A percentile compares a stretch with the other conserved stretches of the same genome.
Conservation (phyloP, 2,888 invertebrate species). For the Cheilosia urbana region DNA sequence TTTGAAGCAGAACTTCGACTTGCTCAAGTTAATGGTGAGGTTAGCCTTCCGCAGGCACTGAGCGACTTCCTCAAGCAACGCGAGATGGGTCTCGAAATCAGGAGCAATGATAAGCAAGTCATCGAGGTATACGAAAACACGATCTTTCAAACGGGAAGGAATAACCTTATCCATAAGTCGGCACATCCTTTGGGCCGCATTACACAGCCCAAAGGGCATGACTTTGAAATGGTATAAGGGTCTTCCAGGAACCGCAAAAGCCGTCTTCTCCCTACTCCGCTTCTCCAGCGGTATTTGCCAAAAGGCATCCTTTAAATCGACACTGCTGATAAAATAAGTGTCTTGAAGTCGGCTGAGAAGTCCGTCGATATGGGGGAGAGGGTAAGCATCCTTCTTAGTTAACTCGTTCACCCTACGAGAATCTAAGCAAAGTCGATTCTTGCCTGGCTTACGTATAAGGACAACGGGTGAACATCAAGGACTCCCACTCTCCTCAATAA, state of each 20-base stretch:
- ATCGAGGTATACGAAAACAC: conserved; percentile 36
- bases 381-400: conserved; percentile 65
- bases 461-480: not conserved
- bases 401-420: too few relatives aligned
- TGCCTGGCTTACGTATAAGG: conserved; percentile 76
- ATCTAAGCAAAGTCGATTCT: conserved; percentile 77
- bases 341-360: conserved; percentile 73
- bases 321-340: conserved; percentile 70
- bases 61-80: conserved; percentile 47
- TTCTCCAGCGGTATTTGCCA: not conserved
- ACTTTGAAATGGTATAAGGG: conserved; percentile 62
- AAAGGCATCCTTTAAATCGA: conserved; percentile 67
- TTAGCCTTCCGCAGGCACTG: conserved; percentile 42
- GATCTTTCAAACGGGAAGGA: conserved; percentile 32
- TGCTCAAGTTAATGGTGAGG: conserved; percentile 52
- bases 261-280: conserved; percentile 34
- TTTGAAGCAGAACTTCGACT: conserved; percentile 55
- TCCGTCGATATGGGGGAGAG: conserved; percentile 71
- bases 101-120: conserved; percentile 48
- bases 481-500: conserved; percentile 52
- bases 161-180: conserved; percentile 55
- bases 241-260: conserved; percentile 48
- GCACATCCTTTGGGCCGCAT: conserved; percentile 66
- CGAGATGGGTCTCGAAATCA: conserved; percentile 47
- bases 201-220: conserved; percentile 67